Percentiles rank a stretch among this genome's conserved stretches.
These are phyloP conservation scores for Rhea pennata DNA, from an alignment of 2,113 vertebrate species.

Conservation along the genomic window DNA sequence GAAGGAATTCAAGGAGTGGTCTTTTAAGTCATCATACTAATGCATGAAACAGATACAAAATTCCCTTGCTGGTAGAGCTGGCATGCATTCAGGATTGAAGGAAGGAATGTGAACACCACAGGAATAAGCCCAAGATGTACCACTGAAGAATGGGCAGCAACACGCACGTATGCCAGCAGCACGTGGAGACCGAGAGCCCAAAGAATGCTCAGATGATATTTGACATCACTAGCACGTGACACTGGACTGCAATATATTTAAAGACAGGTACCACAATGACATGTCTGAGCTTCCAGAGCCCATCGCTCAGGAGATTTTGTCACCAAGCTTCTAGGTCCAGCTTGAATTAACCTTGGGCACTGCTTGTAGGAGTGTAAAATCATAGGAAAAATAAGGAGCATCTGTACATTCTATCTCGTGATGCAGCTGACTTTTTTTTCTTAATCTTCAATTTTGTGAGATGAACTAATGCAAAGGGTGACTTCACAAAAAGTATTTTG, in stretches of 20 bases:
- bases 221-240: slow-evolving; percentile 32
- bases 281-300: not conserved
- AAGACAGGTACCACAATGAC: slow-evolving; percentile 12
- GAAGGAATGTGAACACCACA: not conserved
- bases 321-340: not conserved
- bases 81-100: not conserved
- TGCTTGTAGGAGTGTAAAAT: not conserved
- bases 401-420: not conserved
- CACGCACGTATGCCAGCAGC: not conserved
- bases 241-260: slow-evolving; percentile 28
- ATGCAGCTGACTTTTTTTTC: not conserved
- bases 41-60: not conserved
- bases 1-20: slow-evolving; percentile 22
- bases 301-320: not conserved
- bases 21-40: not conserved
- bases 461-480: not conserved
- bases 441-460: not conserved
- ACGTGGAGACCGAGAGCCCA: not conserved
- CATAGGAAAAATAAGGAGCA: not conserved
- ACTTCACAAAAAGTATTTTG: not conserved
- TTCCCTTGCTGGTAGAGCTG: not conserved
- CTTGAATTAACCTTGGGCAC: not conserved
- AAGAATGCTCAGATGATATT: slow-evolving; percentile 36
- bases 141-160: not conserved
- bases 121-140: not conserved